Base-by-base conservation (phyloP, 2,888 invertebrate genomes). In the Eupithecia pulchellata region DNA sequence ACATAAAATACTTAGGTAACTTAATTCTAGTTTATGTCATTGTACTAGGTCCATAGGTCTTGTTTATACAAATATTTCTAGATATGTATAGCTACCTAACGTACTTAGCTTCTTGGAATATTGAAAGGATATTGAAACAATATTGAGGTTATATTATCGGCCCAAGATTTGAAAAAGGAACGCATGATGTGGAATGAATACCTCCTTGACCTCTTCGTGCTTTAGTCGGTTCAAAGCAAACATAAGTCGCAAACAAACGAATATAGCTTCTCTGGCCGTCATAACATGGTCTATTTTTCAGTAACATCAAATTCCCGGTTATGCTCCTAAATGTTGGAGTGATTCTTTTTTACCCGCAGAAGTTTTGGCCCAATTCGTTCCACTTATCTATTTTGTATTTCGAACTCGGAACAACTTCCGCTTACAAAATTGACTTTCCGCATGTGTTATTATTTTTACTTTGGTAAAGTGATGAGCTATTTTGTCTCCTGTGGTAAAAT, bases 281-380 rank as follows among this genome's bases (percentile, higher is more conserved):
- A 63, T 25, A 2, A 58, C 42, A 72, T 68, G 64, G 69, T 73
- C 55, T 68, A 71, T 74, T 39, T 66, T 75, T 70, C 66, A 64
- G 20, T 61, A 63, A 32, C 14, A 30, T 58, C 47, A 20, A 27
- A 64, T 34, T 69, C 61, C 63, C 60, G 29, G 60, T 55, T 66
- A 69, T 68, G 64, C 63, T 34, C 34, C 60, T 34, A 39, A 52
- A 69, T 25, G 42, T 73, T 57, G 14, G 62, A 68, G 65, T 66
- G 55, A 61, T 61, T 65, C 14, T 57, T 57, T 32, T 66, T 72
- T 66, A 62, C 29, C 29, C 58, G 32, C 20, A 60, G 55, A 66
- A 69, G 61, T 69, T 58, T 67, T 71, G 63, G 69, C 58, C 68
- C 52, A 65, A 69, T 72, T 72, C 27, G 32, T 57, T 61, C 62